These are phyloP conservation scores for Temnothorax nylanderi DNA, from an alignment of 1,140 invertebrate species.

Conservation along the genomic window DNA sequence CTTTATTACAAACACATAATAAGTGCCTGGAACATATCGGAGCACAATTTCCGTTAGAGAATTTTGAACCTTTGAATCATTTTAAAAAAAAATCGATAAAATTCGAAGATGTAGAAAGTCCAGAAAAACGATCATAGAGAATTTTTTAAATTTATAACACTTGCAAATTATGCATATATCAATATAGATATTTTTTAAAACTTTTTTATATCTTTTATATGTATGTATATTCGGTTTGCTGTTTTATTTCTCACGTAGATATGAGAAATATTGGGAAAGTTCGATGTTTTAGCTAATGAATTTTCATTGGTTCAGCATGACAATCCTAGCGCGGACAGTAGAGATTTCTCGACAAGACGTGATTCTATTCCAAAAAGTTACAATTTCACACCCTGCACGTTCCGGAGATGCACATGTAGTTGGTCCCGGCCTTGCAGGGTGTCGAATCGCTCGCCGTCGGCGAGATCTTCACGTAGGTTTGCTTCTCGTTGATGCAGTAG, in stretches of 20 bases:
- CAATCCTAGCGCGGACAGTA: not conserved
- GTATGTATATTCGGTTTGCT: not conserved
- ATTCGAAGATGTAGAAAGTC: not conserved
- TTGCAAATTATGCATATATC: not conserved
- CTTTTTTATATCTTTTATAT: too few relatives aligned
- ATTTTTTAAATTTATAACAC: not conserved
- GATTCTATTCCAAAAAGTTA: slow-evolving; percentile 13
- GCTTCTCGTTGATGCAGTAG: slow-evolving; percentile 86
- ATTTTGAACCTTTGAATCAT: not conserved
- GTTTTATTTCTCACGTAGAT: too few relatives aligned
- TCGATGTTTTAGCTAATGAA: not conserved
- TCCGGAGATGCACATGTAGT: slow-evolving; percentile 87
- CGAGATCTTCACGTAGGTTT: slow-evolving; percentile 81
- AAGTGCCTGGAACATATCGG: too few relatives aligned
- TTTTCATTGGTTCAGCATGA: not conserved
- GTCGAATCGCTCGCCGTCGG: slow-evolving; percentile 86
- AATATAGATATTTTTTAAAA: not conserved
- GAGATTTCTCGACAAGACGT: not conserved
- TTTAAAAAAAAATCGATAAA: not conserved
- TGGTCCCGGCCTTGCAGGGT: slow-evolving; percentile 87
- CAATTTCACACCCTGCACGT: slow-evolving; percentile 85
- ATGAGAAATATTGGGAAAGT: not conserved
- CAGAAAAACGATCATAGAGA: too few relatives aligned
- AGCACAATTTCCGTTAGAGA: not conserved
- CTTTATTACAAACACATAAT: not conserved